Conservation (phyloP, 2,113 vertebrate species). For the Ictalurus punctatus region DNA sequence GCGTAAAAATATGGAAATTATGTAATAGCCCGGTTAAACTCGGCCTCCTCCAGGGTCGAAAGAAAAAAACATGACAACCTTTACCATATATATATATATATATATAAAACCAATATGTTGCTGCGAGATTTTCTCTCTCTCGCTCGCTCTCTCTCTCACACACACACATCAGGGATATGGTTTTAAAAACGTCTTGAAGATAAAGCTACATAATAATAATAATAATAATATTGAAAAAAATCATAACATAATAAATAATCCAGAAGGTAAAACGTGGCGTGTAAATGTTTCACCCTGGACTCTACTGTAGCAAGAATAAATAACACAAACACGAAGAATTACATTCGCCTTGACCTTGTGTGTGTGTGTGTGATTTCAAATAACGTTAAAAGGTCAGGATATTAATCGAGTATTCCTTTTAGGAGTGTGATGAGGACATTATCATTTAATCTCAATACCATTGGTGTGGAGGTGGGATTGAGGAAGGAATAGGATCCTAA, state of each 20-base stretch:
- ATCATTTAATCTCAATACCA: background rate
- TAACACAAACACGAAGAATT: background rate
- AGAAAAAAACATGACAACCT: background rate
- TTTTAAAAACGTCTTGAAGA: too few relatives aligned
- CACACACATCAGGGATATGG: background rate
- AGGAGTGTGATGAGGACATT: background rate
- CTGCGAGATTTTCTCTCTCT: background rate
- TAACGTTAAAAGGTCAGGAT: background rate
- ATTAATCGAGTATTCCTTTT: background rate
- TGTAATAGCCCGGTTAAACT: background rate
- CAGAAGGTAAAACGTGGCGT: too few relatives aligned
- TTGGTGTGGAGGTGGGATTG: background rate
- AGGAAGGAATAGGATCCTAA: too few relatives aligned
- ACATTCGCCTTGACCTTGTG: background rate
- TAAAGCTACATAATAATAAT: too few relatives aligned
- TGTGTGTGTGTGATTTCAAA: background rate
- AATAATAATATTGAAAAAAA: too few relatives aligned
- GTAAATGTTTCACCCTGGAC: background rate
- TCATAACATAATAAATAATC: too few relatives aligned
- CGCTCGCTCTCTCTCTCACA: background rate
- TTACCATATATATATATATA: background rate
- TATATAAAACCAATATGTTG: too few relatives aligned
- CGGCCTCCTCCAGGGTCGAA: background rate
- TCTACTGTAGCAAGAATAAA: background rate
- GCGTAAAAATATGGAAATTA: slow-evolving; percentile 3